A percentile compares a stretch with the other conserved stretches of the same genome.
These are phyloP conservation scores for Perodicticus potto DNA, from an alignment of 2,797 vertebrate species.

Conservation along the genomic window DNA sequence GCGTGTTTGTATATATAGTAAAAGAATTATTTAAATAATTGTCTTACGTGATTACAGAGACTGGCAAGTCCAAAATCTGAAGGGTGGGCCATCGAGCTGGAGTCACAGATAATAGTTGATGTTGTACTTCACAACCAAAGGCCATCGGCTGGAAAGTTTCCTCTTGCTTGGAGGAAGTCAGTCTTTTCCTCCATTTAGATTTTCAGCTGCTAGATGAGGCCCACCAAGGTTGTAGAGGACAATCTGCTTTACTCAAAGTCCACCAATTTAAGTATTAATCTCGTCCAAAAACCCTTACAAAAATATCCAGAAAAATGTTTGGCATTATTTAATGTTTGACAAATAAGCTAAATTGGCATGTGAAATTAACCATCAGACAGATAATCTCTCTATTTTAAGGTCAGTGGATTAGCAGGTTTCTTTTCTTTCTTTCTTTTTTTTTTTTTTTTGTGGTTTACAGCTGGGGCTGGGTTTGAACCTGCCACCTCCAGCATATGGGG, in stretches of 20 bases:
- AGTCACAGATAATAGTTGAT: neutral
- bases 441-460: no score
- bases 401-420: neutral
- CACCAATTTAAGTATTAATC: neutral
- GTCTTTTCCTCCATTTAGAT: neutral
- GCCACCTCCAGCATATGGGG: no score
- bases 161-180: neutral
- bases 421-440: neutral
- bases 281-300: neutral
- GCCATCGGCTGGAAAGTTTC: neutral
- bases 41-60: neutral
- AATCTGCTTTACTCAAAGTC: neutral
- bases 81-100: neutral
- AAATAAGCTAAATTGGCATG: neutral
- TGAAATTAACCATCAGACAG: neutral
- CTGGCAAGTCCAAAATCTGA: neutral
- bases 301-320: constrained; percentile 54
- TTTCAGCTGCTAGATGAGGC: neutral
- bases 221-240: neutral
- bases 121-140: constrained; percentile 22
- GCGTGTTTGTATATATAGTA: neutral
- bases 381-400: neutral
- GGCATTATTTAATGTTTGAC: neutral
- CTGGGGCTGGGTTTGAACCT: no score
- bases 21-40: constrained; percentile 11